Base-by-base conservation (phyloP, 1,140 invertebrate genomes). In the Reticulitermes speratus region DNA sequence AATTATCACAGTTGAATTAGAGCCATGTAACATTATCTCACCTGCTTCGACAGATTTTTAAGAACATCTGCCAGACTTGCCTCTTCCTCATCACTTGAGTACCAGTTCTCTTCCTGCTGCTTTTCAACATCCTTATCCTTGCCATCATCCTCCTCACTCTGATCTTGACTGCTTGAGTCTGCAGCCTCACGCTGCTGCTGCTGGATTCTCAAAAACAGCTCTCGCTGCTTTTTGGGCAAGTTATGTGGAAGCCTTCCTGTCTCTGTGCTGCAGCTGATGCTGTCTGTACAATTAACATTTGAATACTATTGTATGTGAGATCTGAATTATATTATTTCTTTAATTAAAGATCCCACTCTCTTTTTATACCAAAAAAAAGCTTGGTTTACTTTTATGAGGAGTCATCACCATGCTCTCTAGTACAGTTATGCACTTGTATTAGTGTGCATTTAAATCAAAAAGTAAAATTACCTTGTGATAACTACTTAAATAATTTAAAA, bases 1-100 rank as follows among this genome's bases (percentile, higher is more conserved):
- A 55, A 16, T 48, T 48, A 48, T 48, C 19, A 21, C 14, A 21
- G 3, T 19, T 55, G 52, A 19, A 5, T 55, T 21, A 19, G 52
- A 55, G 52, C 52, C 52, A 55, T 55, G 52, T 55, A 14, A 55
- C 52, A 55, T 55, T 30, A 30, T 21, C 9, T 8, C 30, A 84
- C 86, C 86, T 86, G 86, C 23, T 69, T 69, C 12, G 86, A 86
- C 0, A 90, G 86, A 69, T 89, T 90, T 55, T 89, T 90, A 5
- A 90, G 87, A 8, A 90, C 88, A 87, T 88, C 88, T n/a, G 89
- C 88, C 21, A 90, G 82, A 82, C 88, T 88, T 32, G 88, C 86
- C 85, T 91, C 90, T 55, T 96, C 95, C 87, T 96, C 95, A 84
- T 96, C 95, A 88, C 95, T 95, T 0, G 95, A 96, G 89, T 96